Evolutionary conservation across 2,888 invertebrate genomes (phyloP).

Genomic region (Odiellus spinosus): DNA sequence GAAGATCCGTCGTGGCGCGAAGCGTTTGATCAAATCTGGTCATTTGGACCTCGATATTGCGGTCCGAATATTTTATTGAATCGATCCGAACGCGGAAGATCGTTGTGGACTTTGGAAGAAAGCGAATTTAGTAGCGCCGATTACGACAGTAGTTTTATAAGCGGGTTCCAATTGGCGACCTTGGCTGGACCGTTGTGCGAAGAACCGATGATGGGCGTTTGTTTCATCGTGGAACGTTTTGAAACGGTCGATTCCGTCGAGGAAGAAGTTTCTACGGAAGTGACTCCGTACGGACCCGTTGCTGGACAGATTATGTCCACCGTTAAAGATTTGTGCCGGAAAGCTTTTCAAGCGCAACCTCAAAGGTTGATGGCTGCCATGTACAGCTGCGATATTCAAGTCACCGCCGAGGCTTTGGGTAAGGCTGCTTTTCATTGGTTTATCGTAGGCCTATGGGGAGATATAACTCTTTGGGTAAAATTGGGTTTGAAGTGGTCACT

Average conservation of each 20-base stretch:
- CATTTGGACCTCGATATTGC: constrained; percentile 73
- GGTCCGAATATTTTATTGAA: constrained; percentile 82
- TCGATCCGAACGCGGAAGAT: constrained; percentile 44
- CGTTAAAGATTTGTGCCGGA: constrained; percentile 70
- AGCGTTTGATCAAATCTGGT: constrained; percentile 56
- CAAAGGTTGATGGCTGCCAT: constrained; percentile 88
- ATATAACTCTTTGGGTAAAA: too few species aligned
- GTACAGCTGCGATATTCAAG: constrained; percentile 68
- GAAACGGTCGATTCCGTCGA: background rate
- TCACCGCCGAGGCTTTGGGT: constrained; percentile 75
- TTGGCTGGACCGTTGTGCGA: constrained; percentile 87
- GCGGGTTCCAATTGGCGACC: constrained; percentile 72
- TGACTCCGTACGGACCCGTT: constrained; percentile 35
- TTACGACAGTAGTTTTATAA: constrained; percentile 53
- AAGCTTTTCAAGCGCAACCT: constrained; percentile 72
- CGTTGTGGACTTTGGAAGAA: constrained; percentile 36
- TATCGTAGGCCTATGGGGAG: too few species aligned
- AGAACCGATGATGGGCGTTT: constrained; percentile 91
- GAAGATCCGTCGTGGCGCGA: constrained; percentile 38
- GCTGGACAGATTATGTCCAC: constrained; percentile 80
- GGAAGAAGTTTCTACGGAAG: constrained; percentile 2
- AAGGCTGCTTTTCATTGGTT: constrained; percentile 34
- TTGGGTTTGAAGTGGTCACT: too few species aligned
- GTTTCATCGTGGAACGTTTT: constrained; percentile 78
- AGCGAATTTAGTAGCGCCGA: constrained; percentile 22